Conservation (phyloP, 64 coral and sea anemone species). For the Anthopleura sola region DNA sequence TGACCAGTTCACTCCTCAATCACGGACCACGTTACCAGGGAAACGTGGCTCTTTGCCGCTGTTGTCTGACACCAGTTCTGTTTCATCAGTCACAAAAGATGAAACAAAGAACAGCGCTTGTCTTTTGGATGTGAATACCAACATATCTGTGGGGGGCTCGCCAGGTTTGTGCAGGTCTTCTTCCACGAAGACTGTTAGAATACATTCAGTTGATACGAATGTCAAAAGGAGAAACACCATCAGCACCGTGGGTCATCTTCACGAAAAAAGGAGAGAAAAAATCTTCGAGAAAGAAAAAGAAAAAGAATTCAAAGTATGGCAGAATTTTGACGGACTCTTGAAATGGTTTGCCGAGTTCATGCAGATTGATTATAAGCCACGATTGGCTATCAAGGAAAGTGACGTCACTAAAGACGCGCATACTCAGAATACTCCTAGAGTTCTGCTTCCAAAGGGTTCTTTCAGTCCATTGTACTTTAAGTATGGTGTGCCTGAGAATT, state of each 20-base stretch:
- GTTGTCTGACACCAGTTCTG: neutral
- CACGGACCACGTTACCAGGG: neutral
- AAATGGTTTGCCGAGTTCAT: slow-evolving; percentile 33
- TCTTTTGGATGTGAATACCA: too few relatives aligned
- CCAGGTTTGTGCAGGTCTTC: neutral
- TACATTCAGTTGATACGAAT: neutral
- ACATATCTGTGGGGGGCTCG: neutral
- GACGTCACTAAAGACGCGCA: neutral
- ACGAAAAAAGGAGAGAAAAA: neutral
- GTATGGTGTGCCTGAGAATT: slow-evolving; percentile 30
- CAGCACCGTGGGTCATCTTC: neutral
- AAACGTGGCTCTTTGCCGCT: neutral
- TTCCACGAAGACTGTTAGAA: neutral
- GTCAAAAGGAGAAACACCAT: neutral
- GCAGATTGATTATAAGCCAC: slow-evolving; percentile 25
- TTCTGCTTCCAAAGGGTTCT: neutral
- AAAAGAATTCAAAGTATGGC: slow-evolving; percentile 12
- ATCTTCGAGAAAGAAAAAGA: neutral
- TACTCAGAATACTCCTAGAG: neutral
- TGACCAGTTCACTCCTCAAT: neutral
- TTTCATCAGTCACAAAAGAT: neutral
- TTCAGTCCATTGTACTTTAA: slow-evolving; percentile 47
- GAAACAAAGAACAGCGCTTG: neutral
- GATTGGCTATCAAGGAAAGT: neutral
- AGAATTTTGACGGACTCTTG: slow-evolving; percentile 46